phyloP scores from a whole-genome alignment of 2,888 invertebrate species.

The Orthonevra nobilis region DNA sequence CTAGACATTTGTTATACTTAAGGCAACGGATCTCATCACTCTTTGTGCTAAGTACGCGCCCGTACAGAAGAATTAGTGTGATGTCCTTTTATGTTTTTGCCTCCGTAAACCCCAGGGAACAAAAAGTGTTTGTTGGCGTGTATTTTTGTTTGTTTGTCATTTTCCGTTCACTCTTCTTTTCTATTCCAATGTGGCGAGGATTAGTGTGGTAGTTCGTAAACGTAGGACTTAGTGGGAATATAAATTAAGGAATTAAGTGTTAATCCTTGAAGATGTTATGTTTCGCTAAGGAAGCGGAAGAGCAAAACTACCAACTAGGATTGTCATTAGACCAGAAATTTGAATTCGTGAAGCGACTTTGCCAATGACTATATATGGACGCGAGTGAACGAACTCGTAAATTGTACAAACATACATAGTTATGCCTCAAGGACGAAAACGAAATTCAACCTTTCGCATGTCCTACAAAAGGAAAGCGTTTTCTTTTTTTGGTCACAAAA shows the following conservation, averaged over 20 bases:
- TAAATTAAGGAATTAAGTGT: slow-evolving; percentile 64
- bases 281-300: too few species aligned
- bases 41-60: slow-evolving; percentile 53
- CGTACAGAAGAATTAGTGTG: slow-evolving; percentile 55
- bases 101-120: slow-evolving; percentile 23
- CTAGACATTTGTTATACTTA: slow-evolving; percentile 65
- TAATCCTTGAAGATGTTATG: slow-evolving; percentile 52
- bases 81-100: slow-evolving; percentile 52
- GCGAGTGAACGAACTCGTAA: too few species aligned
- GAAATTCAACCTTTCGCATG: background rate
- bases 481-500: too few species aligned
- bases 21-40: slow-evolving; percentile 57
- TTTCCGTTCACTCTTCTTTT: background rate
- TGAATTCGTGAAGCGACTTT: too few species aligned
- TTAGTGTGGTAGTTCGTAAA: slow-evolving; percentile 42
- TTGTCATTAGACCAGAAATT: too few species aligned
- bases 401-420: too few species aligned
- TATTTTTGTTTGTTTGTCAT: background rate
- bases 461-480: background rate
- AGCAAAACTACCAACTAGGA: too few species aligned
- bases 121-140: slow-evolving; percentile 5
- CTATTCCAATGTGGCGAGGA: slow-evolving; percentile 40
- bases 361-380: too few species aligned
- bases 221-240: slow-evolving; percentile 45
- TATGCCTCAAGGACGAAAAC: too few species aligned